Conservation (phyloP, 92 coral and sea anemone species). For the Phymanthus crucifer region DNA sequence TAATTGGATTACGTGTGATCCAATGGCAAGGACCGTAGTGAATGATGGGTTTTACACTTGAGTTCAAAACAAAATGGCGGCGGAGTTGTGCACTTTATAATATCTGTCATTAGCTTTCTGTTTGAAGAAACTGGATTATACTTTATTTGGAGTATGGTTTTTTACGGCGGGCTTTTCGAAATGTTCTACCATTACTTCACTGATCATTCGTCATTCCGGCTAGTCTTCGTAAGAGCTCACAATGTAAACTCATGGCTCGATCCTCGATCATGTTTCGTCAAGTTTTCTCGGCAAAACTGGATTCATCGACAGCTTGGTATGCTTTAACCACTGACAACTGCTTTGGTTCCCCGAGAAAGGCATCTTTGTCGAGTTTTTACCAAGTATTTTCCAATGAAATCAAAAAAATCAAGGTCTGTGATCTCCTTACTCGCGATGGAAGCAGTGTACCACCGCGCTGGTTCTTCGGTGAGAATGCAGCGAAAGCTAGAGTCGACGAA, state of each 20-base stretch:
- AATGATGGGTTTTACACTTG: slow-evolving; percentile 3
- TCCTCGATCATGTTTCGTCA: slow-evolving; percentile 2
- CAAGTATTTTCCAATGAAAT: slow-evolving; percentile 14
- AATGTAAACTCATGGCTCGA: background rate
- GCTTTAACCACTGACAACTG: slow-evolving; percentile 24
- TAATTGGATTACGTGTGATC: background rate
- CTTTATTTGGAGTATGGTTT: slow-evolving; percentile 17
- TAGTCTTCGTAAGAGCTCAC: background rate
- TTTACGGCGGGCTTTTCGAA: slow-evolving; percentile 4
- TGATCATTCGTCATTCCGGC: background rate
- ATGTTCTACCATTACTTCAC: background rate
- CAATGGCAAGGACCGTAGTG: background rate
- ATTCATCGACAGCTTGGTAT: slow-evolving; percentile 20
- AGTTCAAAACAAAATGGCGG: background rate
- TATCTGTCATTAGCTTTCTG: slow-evolving; percentile 16
- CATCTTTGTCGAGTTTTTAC: background rate
- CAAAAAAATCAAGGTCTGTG: background rate
- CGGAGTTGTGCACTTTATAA: background rate
- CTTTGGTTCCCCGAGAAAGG: background rate
- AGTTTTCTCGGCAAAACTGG: slow-evolving; percentile 22
- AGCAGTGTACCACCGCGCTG: background rate
- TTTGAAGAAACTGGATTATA: slow-evolving; percentile 16
- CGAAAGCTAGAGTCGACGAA: slow-evolving; percentile 30
- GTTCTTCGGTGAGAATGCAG: slow-evolving; percentile 17
- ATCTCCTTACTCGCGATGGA: slow-evolving; percentile 22